Evolutionary conservation across 2,797 vertebrate species (phyloP).

Genomic region (Parambassis ranga): DNA sequence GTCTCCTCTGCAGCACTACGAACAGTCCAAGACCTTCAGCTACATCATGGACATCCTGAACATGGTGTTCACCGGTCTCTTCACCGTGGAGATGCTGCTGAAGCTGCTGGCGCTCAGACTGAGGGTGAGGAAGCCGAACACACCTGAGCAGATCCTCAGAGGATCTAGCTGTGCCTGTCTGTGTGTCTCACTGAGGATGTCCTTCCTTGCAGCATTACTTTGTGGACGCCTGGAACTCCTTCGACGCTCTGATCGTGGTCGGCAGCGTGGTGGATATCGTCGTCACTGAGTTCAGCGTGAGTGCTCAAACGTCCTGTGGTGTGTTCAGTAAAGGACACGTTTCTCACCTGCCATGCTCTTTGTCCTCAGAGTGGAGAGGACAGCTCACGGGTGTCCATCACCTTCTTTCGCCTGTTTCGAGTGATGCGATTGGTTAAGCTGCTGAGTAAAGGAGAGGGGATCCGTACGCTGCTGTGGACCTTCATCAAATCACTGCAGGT

Average conservation of each 20-base stretch:
- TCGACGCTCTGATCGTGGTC: constrained; percentile 98
- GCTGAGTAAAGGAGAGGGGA: constrained; percentile 96
- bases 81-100: constrained; percentile 96
- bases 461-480: constrained; percentile 95
- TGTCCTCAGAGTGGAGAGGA: constrained; percentile 82
- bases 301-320: constrained; percentile 46
- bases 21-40: constrained; percentile 93
- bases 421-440: constrained; percentile 98
- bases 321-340: background rate
- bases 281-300: constrained; percentile 98
- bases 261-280: constrained; percentile 98
- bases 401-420: constrained; percentile 97
- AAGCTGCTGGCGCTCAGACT: constrained; percentile 95
- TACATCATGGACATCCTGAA: constrained; percentile 96
- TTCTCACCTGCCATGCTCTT: too few relatives aligned
- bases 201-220: constrained; percentile 90
- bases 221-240: constrained; percentile 98
- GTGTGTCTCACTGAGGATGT: background rate
- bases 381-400: constrained; percentile 96
- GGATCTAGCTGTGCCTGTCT: too few relatives aligned
- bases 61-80: constrained; percentile 97
- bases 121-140: constrained; percentile 81
- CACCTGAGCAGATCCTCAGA: background rate
- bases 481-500: constrained; percentile 99
- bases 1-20: constrained; percentile 85